Percentiles rank a stretch among this genome's conserved stretches.
phyloP scores from a whole-genome alignment of 2,113 vertebrate genomes.

The Penelope pileata region DNA sequence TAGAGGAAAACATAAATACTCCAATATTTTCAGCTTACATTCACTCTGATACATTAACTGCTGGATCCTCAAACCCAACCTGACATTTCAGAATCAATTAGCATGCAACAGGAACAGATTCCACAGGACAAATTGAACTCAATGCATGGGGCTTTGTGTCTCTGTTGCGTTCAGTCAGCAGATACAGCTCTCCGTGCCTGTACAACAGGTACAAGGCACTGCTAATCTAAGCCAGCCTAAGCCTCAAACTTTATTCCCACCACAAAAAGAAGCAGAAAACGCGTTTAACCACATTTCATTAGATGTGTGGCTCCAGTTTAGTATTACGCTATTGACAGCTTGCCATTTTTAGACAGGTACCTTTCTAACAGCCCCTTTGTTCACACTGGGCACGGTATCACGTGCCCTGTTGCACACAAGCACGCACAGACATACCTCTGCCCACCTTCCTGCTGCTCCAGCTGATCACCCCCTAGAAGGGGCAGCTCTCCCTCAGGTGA shows the following conservation, averaged over 20 bases:
- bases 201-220: neutral
- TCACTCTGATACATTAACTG: neutral
- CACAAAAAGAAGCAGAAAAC: neutral
- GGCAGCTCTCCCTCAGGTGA: neutral
- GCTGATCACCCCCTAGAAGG: neutral
- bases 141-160: neutral
- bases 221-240: neutral
- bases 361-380: neutral
- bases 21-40: neutral
- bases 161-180: neutral
- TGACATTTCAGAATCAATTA: neutral
- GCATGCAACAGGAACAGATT: neutral
- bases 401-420: neutral
- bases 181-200: neutral
- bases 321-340: neutral
- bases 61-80: neutral
- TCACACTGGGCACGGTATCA: neutral
- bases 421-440: neutral
- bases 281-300: neutral
- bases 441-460: neutral
- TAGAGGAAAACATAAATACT: neutral
- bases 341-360: neutral
- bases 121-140: neutral
- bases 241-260: neutral
- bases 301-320: neutral